phyloP scores from a whole-genome alignment of 2,888 invertebrate genomes.

The Andrena marginata region DNA sequence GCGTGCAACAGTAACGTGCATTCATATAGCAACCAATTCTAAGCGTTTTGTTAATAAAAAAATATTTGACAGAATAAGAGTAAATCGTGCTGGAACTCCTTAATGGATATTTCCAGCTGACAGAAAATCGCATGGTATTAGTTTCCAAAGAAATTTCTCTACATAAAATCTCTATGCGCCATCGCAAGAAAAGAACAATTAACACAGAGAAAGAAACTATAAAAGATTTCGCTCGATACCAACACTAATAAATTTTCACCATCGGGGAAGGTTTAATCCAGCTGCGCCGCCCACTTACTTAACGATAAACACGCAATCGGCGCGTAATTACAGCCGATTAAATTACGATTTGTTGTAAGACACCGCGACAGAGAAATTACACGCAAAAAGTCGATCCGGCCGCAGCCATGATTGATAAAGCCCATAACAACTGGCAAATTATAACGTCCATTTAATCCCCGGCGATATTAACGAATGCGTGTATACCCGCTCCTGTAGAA shows the following conservation, averaged over 20 bases:
- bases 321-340: slow-evolving; percentile 5
- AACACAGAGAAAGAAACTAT: no score
- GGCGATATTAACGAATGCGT: neutral
- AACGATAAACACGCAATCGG: neutral
- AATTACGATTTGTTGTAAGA: neutral
- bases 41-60: neutral
- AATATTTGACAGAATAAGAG: no score
- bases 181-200: no score
- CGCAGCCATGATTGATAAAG: neutral
- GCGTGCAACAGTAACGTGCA: neutral
- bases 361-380: neutral
- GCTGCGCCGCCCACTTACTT: neutral
- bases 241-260: neutral
- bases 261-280: neutral
- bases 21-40: neutral
- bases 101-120: no score
- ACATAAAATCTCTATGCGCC: no score
- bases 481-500: neutral
- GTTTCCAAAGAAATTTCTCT: no score
- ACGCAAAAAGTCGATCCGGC: neutral
- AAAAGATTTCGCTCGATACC: no score
- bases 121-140: no score
- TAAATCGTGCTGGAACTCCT: no score
- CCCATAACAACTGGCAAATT: neutral
- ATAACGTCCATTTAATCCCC: neutral